phyloP scores from a whole-genome alignment of 2,797 vertebrate genomes.

The Sebastes minor region DNA sequence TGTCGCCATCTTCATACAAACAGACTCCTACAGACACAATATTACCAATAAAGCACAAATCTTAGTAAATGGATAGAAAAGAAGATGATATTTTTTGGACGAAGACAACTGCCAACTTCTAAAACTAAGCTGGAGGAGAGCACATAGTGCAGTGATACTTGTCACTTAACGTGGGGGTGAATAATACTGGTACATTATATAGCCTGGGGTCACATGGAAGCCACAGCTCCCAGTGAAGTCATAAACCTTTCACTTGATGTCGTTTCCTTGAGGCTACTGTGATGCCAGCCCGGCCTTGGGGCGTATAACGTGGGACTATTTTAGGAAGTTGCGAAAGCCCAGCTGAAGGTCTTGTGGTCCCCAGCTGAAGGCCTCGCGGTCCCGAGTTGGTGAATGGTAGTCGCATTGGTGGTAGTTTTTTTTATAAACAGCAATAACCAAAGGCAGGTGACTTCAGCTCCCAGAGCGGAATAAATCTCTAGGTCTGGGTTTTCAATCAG shows the following conservation, averaged over 20 bases:
- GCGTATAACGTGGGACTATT: conserved; percentile 72
- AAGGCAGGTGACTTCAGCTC: conserved; percentile 70
- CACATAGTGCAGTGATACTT: neutral
- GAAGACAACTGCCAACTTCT: neutral
- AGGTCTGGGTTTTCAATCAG: conserved; percentile 10
- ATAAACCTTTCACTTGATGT: conserved; percentile 51
- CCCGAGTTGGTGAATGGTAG: conserved; percentile 39
- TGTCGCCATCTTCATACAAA: neutral
- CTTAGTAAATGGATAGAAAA: neutral
- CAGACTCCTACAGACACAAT: neutral
- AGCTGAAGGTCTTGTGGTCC: conserved; percentile 64
- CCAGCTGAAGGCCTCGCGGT: conserved; percentile 63
- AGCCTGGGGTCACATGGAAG: conserved; percentile 19
- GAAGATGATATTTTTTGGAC: neutral
- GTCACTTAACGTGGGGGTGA: neutral
- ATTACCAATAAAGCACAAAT: neutral
- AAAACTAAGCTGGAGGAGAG: neutral
- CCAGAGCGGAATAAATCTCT: neutral
- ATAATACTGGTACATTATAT: neutral
- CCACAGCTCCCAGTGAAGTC: conserved; percentile 32
- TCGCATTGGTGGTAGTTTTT: conserved; percentile 29
- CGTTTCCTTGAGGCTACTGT: conserved; percentile 64
- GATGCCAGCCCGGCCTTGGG: conserved; percentile 64
- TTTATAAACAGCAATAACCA: conserved; percentile 39
- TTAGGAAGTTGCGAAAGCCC: conserved; percentile 73